These are phyloP conservation scores for Nomada goodeniana DNA, from an alignment of 2,888 invertebrate genomes.

Conservation along the genomic window DNA sequence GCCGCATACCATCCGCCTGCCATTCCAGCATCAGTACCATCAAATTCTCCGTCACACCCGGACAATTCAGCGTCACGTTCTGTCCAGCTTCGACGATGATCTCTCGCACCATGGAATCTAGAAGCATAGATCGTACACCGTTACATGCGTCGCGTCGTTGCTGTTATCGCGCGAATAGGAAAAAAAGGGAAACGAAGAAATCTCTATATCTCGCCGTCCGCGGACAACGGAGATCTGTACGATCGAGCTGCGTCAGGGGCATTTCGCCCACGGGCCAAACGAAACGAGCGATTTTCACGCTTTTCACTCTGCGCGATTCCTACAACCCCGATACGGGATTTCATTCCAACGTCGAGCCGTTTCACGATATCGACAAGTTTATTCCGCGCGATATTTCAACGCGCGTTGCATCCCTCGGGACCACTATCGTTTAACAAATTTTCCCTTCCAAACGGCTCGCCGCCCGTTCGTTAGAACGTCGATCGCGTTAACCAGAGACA, in stretches of 20 bases:
- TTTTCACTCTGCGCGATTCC: background rate
- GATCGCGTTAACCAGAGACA: constrained; percentile 3
- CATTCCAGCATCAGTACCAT: constrained; percentile 88
- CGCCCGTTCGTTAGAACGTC: constrained; percentile 1
- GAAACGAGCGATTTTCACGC: constrained; percentile 32
- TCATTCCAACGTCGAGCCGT: background rate
- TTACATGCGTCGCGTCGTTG: constrained; percentile 54
- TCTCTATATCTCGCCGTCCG: constrained; percentile 2
- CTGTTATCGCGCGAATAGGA: constrained; percentile 62
- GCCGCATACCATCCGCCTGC: constrained; percentile 85
- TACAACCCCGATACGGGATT: constrained; percentile 9
- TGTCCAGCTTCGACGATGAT: constrained; percentile 88
- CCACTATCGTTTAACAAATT: background rate
- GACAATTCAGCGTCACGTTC: constrained; percentile 88
- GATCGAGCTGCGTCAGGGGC: constrained; percentile 61
- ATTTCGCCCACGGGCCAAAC: constrained; percentile 45
- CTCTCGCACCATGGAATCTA: constrained; percentile 88
- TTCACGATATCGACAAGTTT: constrained; percentile 12
- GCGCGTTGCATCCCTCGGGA: background rate
- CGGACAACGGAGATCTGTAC: constrained; percentile 27
- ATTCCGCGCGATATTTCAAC: background rate
- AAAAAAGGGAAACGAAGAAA: too few relatives aligned
- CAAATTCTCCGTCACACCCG: constrained; percentile 89
- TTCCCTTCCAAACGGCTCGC: constrained; percentile 17
- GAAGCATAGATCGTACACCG: constrained; percentile 73